Evolutionary conservation across 2,888 invertebrate species (phyloP), one percentile per base, ranked within the genome.

Genomic region (Leptarthrus brevirostris): DNA sequence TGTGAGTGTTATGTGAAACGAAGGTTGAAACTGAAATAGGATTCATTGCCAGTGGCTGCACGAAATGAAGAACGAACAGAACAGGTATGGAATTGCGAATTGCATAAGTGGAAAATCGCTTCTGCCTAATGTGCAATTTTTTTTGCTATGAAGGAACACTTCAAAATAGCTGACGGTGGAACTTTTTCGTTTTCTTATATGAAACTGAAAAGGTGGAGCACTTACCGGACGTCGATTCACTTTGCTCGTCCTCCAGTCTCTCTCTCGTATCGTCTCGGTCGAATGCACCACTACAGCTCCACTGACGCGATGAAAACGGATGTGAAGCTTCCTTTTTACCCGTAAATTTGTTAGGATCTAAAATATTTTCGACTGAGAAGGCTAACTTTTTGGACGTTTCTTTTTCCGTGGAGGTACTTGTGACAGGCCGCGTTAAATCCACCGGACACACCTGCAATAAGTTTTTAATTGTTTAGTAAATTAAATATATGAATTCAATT

Each of bases 261-360:
- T 84, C 81, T 30, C 83, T 79, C 80, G 83, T 80, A 85, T 86
- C 81, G 80, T 87, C 79, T 78, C 86, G 80, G 81, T 87, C 80
- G 80, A 86, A 81, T 86, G 86, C 77, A 36, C 81, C 79, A 76
- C 80, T 80, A 74, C 80, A 81, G 83, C 86, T 79, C 87, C 90
- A 81, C 86, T 83, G 83, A 22, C 84, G 78, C 58, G 84, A 78
- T 81, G 49, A 79, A 77, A 64, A 77, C 73, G 56, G 69, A 40
- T 61, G 72, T 14, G 71, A 61, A 20, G 74, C 82, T 72, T 82
- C 82, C 76, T 86, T 85, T 80, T 89, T 86, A 30, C 94, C 94
- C 24, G 94, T 95, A 83, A 95, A 95, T 86, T 95, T 95, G 80
- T 91, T 95, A 2, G 95, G 95, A 84, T 95, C 95, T 78, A 95